A percentile compares a stretch with the other conserved stretches of the same genome.
Evolutionary conservation across 2,888 invertebrate species (phyloP).

Genomic region (Mesoligia furuncula): DNA sequence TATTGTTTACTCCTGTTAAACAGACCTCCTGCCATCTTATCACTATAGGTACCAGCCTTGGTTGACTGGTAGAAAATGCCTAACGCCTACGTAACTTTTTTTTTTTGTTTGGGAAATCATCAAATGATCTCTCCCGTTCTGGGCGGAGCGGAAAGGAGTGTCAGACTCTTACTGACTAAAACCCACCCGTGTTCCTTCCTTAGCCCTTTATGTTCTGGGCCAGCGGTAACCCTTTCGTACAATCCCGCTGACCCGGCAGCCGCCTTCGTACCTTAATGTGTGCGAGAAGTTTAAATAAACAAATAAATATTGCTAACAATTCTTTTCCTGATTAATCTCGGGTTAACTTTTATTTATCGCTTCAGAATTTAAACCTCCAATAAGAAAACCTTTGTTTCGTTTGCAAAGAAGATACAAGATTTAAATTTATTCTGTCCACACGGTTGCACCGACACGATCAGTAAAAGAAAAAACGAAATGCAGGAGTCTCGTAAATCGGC

Average conservation of each 20-base stretch:
- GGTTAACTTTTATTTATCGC: not conserved
- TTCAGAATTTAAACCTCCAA: not conserved
- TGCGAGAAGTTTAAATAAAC: not conserved
- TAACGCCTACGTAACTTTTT: no score
- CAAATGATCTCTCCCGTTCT: no score
- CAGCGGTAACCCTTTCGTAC: no score
- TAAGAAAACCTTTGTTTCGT: not conserved
- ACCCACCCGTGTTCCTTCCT: no score
- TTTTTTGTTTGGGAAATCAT: no score
- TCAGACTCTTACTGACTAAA: no score
- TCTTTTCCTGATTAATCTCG: not conserved
- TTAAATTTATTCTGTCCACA: conserved; percentile 46
- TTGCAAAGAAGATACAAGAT: conserved; percentile 8
- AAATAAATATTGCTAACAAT: not conserved
- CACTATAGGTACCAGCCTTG: not conserved
- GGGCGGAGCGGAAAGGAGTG: no score
- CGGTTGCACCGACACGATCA: conserved; percentile 15
- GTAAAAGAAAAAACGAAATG: conserved; percentile 41
- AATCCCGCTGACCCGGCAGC: no score
- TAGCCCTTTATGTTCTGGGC: no score
- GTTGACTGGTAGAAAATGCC: not conserved
- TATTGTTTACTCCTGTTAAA: not conserved
- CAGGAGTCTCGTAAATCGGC: conserved; percentile 37
- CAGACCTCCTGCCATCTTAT: not conserved
- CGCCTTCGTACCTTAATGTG: not conserved